phyloP scores from a whole-genome alignment of 2,797 vertebrate genomes.

The Silurus aristotelis region DNA sequence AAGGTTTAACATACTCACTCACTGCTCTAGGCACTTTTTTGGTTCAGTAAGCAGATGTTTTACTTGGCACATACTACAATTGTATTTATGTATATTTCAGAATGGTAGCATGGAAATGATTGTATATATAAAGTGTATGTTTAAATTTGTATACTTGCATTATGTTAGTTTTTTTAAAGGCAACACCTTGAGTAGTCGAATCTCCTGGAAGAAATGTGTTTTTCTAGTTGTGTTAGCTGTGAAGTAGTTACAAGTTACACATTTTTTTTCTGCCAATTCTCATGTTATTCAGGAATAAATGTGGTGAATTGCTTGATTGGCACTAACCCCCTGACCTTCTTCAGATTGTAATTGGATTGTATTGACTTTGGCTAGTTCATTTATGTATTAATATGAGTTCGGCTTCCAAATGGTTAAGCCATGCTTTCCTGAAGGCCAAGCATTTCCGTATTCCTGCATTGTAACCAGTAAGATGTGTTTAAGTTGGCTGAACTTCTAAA shows the following conservation, averaged over 20 bases:
- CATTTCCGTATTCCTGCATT: conserved; percentile 33
- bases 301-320: conserved; percentile 39
- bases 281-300: conserved; percentile 29
- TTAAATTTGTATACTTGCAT: neutral
- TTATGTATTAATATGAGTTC: conserved; percentile 36
- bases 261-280: conserved; percentile 9
- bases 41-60: neutral
- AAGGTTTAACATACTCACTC: neutral
- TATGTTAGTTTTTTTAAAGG: neutral
- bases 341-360: conserved; percentile 31
- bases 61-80: neutral
- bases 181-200: neutral
- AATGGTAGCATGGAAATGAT: neutral
- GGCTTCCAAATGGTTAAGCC: conserved; percentile 39
- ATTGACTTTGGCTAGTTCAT: conserved; percentile 44
- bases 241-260: neutral
- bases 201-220: neutral
- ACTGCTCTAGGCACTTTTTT: neutral
- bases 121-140: too few relatives aligned
- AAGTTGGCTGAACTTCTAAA: conserved; percentile 62
- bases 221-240: neutral
- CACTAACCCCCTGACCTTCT: conserved; percentile 36
- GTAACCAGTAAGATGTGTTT: conserved; percentile 62
- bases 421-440: conserved; percentile 38
- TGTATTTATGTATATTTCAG: neutral